phyloP scores from a whole-genome alignment of 2,113 vertebrate genomes.

The Casuarius casuarius region DNA sequence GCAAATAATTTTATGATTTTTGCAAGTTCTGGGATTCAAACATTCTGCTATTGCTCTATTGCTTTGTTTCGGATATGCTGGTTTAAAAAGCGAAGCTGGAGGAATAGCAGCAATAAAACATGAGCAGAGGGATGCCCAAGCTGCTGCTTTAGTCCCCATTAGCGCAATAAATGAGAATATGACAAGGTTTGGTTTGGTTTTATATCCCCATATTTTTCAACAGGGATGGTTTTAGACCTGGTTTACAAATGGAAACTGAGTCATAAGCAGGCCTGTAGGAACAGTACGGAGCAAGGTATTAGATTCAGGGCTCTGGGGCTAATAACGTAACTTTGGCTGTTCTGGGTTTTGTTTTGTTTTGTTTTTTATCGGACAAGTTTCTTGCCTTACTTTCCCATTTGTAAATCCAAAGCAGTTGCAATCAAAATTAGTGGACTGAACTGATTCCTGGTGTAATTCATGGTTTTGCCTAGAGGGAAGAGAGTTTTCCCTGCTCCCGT shows the following conservation, averaged over 20 bases:
- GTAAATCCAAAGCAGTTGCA: neutral
- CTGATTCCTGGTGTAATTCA: neutral
- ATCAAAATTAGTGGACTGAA: neutral
- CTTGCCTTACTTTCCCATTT: neutral
- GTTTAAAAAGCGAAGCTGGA: neutral
- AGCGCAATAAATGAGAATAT: neutral
- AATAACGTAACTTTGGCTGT: neutral
- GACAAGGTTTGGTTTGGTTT: neutral
- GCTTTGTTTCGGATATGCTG: neutral
- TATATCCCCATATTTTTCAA: neutral
- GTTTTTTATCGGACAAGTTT: neutral
- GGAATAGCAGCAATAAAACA: neutral
- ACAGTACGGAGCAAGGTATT: neutral
- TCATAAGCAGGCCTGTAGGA: neutral
- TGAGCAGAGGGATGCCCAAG: neutral
- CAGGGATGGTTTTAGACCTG: neutral
- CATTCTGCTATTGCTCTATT: neutral
- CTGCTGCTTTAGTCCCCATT: conserved; percentile 11
- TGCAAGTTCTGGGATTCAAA: neutral
- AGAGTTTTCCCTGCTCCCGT: neutral
- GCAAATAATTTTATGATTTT: neutral
- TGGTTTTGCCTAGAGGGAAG: neutral
- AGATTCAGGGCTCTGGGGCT: neutral
- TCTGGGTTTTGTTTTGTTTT: neutral
- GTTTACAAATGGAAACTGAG: neutral